Evolutionary conservation across 2,888 invertebrate genomes (phyloP).

Genomic region (Sarcophaga subvicina): DNA sequence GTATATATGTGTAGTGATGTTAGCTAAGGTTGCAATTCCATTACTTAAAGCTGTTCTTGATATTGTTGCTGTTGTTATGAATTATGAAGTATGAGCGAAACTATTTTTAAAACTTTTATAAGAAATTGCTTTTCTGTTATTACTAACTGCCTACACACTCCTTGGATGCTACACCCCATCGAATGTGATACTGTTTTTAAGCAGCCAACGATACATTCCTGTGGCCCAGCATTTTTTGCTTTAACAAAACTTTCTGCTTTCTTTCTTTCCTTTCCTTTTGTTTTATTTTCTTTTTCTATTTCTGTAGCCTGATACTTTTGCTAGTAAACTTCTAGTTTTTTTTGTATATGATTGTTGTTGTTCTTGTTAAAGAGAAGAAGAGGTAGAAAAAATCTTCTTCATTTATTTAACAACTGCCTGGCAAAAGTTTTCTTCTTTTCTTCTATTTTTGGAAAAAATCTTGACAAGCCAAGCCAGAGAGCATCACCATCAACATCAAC

Average conservation of each 20-base stretch:
- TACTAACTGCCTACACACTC: neutral
- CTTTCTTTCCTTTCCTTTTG: neutral
- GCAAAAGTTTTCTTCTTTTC: slow-evolving; percentile 38
- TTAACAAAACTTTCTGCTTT: neutral
- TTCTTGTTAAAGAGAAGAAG: neutral
- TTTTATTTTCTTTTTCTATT: neutral
- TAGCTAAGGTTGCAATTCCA: slow-evolving; percentile 57
- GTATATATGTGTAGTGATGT: too few relatives aligned
- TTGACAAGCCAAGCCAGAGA: slow-evolving; percentile 59
- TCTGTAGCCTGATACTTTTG: slow-evolving; percentile 45
- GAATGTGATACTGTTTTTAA: neutral
- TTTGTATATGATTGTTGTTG: slow-evolving; percentile 14
- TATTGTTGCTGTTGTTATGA: slow-evolving; percentile 18
- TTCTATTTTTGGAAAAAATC: slow-evolving; percentile 45
- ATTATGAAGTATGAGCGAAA: slow-evolving; percentile 5
- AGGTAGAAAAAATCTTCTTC: slow-evolving; percentile 26
- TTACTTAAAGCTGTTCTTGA: slow-evolving; percentile 58
- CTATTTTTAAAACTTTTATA: slow-evolving; percentile 58
- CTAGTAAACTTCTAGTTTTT: slow-evolving; percentile 27
- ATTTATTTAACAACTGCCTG: slow-evolving; percentile 62
- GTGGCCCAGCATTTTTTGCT: neutral
- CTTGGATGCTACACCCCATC: neutral
- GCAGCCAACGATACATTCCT: neutral
- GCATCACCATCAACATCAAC: slow-evolving; percentile 52
- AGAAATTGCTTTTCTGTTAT: slow-evolving; percentile 30